Evolutionary conservation across 2,888 invertebrate species (phyloP), one percentile per base, ranked within the genome.

Genomic region (Epinotia bilunana): DNA sequence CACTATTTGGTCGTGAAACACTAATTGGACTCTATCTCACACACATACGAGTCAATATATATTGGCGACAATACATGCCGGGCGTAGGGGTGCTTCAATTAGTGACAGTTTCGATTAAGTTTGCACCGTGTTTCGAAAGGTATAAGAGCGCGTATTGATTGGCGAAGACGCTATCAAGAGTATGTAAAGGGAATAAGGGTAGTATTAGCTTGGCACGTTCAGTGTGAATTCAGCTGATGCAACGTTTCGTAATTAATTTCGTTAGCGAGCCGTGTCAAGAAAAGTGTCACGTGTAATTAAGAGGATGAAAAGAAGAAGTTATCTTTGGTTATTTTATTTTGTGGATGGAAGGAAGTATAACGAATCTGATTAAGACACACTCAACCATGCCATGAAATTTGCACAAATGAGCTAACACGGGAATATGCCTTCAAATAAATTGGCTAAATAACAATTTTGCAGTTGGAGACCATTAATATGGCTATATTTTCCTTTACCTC

Each of bases 241-340:
- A 33, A 60, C 23, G 53, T 71, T 74, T 71, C 55, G 64, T 61
- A 65, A 74, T 65, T 71, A 65, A 71, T 60, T 71, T 71, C 74
- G 61, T 74, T 74, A 74, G 73, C 61, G 71, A 57, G 28, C 43
- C 49, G 64, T 64, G 74, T 55, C 61, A 71, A 61, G 67, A 68
- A 68, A 73, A 72, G 65, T 61, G 67, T 60, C 73, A 61, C 60
- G 57, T 57, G 72, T 72, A 75, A 75, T 75, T 72, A 72, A 74
- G 57, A 58, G 43, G 55, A 61, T 68, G 58, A 46, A 63, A 62
- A 71, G 61, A 65, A 64, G 18, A 64, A 20, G 20, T 28, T 33
- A 49, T 71, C 62, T 49, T 13, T 6, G 12, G n/a, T 13, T 28
- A n/a, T 49, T 70, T 64, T 64, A 28, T 49, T 60, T 49, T 4